phyloP scores from a whole-genome alignment of 2,797 vertebrate genomes.

The Rhynchotus rufescens region DNA sequence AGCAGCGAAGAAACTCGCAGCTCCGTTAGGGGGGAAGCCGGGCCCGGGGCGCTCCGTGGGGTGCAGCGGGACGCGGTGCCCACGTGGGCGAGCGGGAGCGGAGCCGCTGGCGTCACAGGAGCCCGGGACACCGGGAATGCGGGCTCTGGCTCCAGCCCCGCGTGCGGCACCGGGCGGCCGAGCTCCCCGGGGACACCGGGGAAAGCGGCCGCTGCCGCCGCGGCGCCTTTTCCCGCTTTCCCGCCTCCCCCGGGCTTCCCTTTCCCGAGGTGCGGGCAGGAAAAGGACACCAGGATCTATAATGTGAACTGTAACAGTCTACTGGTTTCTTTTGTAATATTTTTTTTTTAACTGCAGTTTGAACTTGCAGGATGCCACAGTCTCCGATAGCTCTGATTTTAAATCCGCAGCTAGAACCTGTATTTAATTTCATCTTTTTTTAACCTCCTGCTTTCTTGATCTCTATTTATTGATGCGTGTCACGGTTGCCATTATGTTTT shows the following conservation, averaged over 20 bases:
- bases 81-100: no score
- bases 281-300: constrained; percentile 70
- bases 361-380: constrained; percentile 72
- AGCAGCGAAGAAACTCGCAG: constrained; percentile 30
- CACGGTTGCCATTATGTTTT: constrained; percentile 70
- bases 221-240: neutral
- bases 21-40: neutral
- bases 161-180: no score
- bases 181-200: neutral
- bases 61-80: no score
- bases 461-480: constrained; percentile 82
- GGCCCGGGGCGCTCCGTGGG: neutral
- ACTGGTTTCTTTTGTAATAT: constrained; percentile 71
- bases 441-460: constrained; percentile 72
- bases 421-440: constrained; percentile 77
- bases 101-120: no score
- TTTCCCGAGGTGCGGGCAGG: constrained; percentile 59
- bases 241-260: constrained; percentile 67
- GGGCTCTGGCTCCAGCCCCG: no score
- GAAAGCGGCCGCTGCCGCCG: constrained; percentile 21
- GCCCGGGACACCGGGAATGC: no score
- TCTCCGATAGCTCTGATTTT: constrained; percentile 69
- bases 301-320: constrained; percentile 80
- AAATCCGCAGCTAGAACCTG: constrained; percentile 73
- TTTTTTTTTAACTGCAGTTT: constrained; percentile 69